Conservation (phyloP, 2,888 invertebrate species). For the Lydus trimaculatus region DNA sequence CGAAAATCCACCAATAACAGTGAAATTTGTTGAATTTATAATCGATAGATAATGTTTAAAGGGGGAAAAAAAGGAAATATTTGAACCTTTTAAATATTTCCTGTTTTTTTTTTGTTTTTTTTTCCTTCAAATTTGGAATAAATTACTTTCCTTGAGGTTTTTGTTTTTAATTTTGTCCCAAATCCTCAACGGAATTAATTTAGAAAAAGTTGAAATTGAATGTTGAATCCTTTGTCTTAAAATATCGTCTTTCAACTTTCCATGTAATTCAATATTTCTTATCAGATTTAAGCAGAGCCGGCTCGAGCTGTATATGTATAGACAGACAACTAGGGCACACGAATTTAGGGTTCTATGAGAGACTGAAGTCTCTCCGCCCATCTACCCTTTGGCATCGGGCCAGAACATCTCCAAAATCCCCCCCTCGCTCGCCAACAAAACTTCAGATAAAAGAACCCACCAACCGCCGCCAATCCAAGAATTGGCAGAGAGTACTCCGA, state of each 20-base stretch:
- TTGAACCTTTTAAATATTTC: constrained; percentile 1
- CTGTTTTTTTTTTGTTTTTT: neutral
- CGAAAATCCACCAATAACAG: neutral
- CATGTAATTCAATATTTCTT: constrained; percentile 16
- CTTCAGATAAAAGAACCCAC: no score
- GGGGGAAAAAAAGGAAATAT: neutral
- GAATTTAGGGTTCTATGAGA: no score
- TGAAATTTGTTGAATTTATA: neutral
- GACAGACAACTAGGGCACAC: no score
- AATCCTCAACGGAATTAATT: neutral
- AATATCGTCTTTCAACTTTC: neutral
- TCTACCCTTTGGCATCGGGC: no score
- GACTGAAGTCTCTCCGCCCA: no score
- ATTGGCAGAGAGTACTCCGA: no score
- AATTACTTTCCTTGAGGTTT: neutral
- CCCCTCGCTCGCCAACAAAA: no score
- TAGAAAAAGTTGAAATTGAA: neutral
- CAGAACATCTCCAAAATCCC: no score
- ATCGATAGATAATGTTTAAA: neutral
- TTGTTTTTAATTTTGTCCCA: neutral
- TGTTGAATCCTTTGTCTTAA: neutral
- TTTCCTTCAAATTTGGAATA: neutral
- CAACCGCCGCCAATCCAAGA: no score
- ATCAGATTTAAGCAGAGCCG: no score
- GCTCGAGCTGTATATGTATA: no score